Evolutionary conservation across 2,888 invertebrate species (phyloP), one percentile per base, ranked within the genome.

Genomic region (Heliothis peltigera): DNA sequence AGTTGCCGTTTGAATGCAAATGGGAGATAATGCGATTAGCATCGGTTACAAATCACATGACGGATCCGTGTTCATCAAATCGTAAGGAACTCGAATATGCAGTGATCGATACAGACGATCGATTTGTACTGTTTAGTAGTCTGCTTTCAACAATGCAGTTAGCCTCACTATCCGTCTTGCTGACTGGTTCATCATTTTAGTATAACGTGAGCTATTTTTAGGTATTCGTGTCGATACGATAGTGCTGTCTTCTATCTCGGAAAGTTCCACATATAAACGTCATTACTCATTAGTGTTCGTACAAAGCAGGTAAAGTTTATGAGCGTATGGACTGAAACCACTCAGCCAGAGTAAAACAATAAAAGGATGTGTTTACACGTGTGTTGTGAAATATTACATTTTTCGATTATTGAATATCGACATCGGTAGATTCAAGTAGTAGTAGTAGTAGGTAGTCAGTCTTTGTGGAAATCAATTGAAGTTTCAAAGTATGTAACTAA

Each of bases 41-140:
- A 63, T 62, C 62, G 49, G 73, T 71, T 77, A 66, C 79, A 75
- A 71, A 80, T 79, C 77, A 79, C 75, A 64, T 64, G 63, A 74
- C 65, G 51, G 67, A 52, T 65, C 47, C 66, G 70, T 67, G 69
- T 64, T 76, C 76, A 69, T 77, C 73, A 78, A 64, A 63, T 62
- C 71, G 73, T 71, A 76, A 80, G 71, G 76, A 76, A 57, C 49
- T 56, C 19, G 28, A 51, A 68, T 75, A 51, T 44, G 56, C 62
- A 63, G 42, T 60, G 63, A 17, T 44, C 48, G 55, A 61, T 47
- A 42, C 42, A 42, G 19, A 53, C 28, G 28, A 32, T 32, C 32
- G 32, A 32, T 32, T n/a, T 44, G 43, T 19, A 19, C 21, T 54
- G 35, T 77, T 64, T 72, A 65, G 22, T 52, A 35, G 6, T 32